Conservation (phyloP, 1,140 invertebrate genomes). For the Venustaconcha ellipsiformis region DNA sequence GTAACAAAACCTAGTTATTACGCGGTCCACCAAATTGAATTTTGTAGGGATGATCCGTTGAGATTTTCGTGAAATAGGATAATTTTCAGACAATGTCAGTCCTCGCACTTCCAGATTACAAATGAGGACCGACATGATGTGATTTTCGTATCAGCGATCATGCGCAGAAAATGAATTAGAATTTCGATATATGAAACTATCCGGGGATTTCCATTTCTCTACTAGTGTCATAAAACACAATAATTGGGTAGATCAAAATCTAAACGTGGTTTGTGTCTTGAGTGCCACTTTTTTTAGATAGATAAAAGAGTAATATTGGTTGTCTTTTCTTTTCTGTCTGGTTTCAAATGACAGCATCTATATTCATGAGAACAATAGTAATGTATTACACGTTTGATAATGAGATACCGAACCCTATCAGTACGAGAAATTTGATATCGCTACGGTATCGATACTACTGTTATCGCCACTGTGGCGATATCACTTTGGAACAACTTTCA, state of each 20-base stretch:
- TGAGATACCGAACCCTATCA: too few species aligned
- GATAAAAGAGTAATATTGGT: too few species aligned
- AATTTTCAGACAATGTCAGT: neutral
- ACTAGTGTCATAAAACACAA: neutral
- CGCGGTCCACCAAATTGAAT: neutral
- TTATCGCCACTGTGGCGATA: too few species aligned
- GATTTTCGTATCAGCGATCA: neutral
- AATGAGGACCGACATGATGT: neutral
- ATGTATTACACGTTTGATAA: too few species aligned
- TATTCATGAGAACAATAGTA: too few species aligned
- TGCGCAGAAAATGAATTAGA: neutral
- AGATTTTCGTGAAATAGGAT: neutral
- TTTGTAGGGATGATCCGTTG: neutral
- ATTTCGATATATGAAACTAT: too few species aligned
- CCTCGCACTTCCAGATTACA: neutral
- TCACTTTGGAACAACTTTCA: too few species aligned
- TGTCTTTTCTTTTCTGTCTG: too few species aligned
- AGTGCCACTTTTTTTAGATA: too few species aligned
- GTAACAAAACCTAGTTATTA: neutral
- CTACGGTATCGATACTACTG: too few species aligned
- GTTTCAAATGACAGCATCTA: too few species aligned
- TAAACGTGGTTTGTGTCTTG: neutral
- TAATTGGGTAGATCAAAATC: neutral
- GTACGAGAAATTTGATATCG: too few species aligned
- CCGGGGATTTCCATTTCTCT: neutral